These are phyloP conservation scores for Calosoma granatense DNA, from an alignment of 1,140 invertebrate genomes.

Conservation along the genomic window DNA sequence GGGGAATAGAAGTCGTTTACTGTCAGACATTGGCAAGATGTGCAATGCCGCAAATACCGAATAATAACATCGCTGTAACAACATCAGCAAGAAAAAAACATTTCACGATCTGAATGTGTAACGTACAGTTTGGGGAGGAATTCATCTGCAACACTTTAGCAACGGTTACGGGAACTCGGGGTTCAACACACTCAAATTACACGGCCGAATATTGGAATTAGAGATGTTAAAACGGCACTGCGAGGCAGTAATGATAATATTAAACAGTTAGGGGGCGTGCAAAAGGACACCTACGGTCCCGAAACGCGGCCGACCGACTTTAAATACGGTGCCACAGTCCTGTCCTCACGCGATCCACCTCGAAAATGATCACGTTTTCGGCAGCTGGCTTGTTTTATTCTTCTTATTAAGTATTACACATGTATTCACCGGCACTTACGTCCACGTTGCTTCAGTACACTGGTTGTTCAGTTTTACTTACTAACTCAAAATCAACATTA, in stretches of 20 bases:
- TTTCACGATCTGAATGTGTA: not conserved
- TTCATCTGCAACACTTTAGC: no score
- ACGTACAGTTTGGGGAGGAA: no score
- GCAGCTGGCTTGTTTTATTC: not conserved
- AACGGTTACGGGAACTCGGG: not conserved
- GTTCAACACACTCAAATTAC: not conserved
- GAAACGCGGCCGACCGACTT: not conserved
- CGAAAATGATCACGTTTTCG: not conserved
- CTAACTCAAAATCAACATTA: no score
- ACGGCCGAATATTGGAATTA: slow-evolving; percentile 2
- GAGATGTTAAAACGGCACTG: not conserved
- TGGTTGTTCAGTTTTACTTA: no score
- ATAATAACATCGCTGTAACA: not conserved
- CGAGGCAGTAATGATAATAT: not conserved
- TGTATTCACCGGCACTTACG: not conserved
- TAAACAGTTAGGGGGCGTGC: slow-evolving; percentile 3
- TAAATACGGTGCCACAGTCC: no score
- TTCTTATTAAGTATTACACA: no score
- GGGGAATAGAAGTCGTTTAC: not conserved
- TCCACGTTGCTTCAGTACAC: no score
- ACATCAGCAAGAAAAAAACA: not conserved
- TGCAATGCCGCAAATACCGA: not conserved
- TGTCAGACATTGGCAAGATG: not conserved
- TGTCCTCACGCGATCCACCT: not conserved
- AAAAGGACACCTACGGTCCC: not conserved